A percentile compares a stretch with the other conserved stretches of the same genome.
phyloP scores from a whole-genome alignment of 1,140 invertebrate species.

The Venturia canescens region DNA sequence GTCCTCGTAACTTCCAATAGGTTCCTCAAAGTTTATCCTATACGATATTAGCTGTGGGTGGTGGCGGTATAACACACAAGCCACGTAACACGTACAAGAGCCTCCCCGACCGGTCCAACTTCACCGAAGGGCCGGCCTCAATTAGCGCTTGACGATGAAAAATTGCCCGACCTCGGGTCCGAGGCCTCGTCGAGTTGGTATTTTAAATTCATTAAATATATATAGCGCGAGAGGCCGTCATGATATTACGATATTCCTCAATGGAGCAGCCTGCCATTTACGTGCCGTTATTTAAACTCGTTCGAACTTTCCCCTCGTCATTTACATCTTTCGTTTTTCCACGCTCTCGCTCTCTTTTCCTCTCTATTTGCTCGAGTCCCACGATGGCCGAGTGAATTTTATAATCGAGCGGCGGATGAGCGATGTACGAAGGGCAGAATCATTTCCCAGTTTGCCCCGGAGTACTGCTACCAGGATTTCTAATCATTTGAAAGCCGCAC shows the following conservation, averaged over 20 bases:
- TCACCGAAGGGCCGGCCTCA: conserved; percentile 46
- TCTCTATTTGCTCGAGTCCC: not conserved
- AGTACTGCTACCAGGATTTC: too few relatives aligned
- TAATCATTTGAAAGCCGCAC: too few relatives aligned
- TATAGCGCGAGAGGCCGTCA: not conserved
- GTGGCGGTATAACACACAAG: conserved; percentile 15
- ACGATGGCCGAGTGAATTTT: not conserved
- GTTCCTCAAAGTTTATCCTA: conserved; percentile 52
- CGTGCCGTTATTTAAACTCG: not conserved
- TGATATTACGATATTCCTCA: conserved; percentile 36
- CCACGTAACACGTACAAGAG: conserved; percentile 3
- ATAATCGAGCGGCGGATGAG: not conserved
- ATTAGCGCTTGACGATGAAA: conserved; percentile 49
- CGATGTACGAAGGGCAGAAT: not conserved
- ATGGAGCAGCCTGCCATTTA: not conserved
- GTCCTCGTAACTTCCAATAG: conserved; percentile 59
- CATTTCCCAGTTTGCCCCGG: too few relatives aligned
- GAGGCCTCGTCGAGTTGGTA: conserved; percentile 23
- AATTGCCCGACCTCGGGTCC: conserved; percentile 26
- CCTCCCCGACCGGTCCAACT: conserved; percentile 19
- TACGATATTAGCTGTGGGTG: conserved; percentile 17
- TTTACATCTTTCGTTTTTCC: not conserved
- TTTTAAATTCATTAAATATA: conserved; percentile 40
- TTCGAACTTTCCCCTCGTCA: not conserved
- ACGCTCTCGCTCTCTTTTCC: not conserved